Base-by-base conservation (phyloP, 2,113 vertebrate genomes). In the Chelonoidis abingdonii region DNA sequence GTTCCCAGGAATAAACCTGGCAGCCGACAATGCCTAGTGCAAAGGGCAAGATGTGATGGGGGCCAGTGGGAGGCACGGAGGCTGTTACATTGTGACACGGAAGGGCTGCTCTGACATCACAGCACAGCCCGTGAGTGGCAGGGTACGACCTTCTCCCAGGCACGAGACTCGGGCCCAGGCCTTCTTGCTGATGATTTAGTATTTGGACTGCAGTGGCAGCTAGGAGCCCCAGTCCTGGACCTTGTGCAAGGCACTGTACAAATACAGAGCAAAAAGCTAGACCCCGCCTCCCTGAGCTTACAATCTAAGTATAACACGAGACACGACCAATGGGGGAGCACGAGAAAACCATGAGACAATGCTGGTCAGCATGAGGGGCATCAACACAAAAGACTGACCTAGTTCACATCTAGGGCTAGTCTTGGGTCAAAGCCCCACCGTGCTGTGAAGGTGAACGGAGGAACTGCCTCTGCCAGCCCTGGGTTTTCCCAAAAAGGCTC, bases 1-100 rank as follows among this genome's bases (percentile, higher is more conserved):
- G 54, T 83, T 92, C 91, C 91, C 86, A 84, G 47, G 82, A 92
- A 86, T 88, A 41, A 5, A 84, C 91, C 75, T 44, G 86, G 81
- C 82, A 89, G 86, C 75, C 59, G 85, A 82, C 38, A 38, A 81
- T n/a, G 56, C 86, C 81, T 89, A 80, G 62, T 72, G 86, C 72
- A 88, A 84, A 88, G 86, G 82, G 81, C 81, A 92, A 82, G 49
- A 75, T 57, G 75, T 38, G 41, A 57, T 4, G 13, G 57, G 49
- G 86, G 49, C 57, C 29, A 84, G 86, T 47, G 72, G 53, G 53
- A 92, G 84, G 84, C 84, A 82, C 79, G 6, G 25, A 29, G 31
- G 25, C 24, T 13, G 54, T 41, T 27, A 49, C 81, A 92, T 84
- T 92, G 82, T 92, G 91, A 92, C 75, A 41, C 35, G 7, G 50